These are phyloP conservation scores for Drosophila fungiperda DNA, from an alignment of 2,888 invertebrate genomes.

Conservation along the genomic window DNA sequence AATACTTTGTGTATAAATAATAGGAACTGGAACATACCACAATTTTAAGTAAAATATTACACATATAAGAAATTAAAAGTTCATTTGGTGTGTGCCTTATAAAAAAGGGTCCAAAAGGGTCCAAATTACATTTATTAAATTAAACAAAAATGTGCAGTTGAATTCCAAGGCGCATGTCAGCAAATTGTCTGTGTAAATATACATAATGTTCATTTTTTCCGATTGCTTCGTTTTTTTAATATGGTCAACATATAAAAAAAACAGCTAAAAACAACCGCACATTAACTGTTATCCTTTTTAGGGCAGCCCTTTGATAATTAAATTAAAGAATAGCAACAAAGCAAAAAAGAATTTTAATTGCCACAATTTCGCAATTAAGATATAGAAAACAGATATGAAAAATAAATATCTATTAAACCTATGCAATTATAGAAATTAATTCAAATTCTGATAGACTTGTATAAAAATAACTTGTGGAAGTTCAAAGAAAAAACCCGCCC, in stretches of 20 bases:
- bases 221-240: neutral
- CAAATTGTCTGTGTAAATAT: slow-evolving; percentile 47
- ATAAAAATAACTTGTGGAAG: neutral
- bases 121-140: neutral
- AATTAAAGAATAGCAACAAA: slow-evolving; percentile 5
- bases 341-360: neutral
- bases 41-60: too few relatives aligned
- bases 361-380: neutral
- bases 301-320: slow-evolving; percentile 12
- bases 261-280: neutral
- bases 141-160: slow-evolving; percentile 6
- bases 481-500: slow-evolving; percentile 27
- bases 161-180: slow-evolving; percentile 17
- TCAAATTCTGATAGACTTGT: neutral
- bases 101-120: neutral
- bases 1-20: neutral
- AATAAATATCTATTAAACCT: neutral
- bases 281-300: slow-evolving; percentile 13
- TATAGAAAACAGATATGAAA: neutral
- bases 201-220: slow-evolving; percentile 24
- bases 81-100: neutral
- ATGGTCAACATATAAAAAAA: neutral
- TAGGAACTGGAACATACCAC: neutral
- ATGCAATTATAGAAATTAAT: neutral
- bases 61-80: neutral